These are phyloP conservation scores for Dryas iulia DNA, from an alignment of 1,140 invertebrate genomes.

Conservation along the genomic window DNA sequence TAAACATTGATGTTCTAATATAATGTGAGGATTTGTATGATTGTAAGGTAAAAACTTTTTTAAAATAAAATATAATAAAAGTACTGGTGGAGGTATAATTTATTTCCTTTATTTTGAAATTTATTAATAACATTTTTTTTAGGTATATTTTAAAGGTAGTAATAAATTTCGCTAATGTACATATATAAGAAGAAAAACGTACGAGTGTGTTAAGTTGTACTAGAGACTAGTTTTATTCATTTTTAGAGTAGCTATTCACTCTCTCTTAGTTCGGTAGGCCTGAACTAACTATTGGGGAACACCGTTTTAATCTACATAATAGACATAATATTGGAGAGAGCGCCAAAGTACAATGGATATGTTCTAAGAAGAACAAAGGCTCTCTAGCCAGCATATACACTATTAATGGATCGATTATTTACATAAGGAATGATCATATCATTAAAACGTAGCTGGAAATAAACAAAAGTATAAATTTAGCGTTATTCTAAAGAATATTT, in stretches of 20 bases:
- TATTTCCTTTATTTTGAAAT: too few relatives aligned
- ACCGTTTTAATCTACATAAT: slow-evolving; percentile 43
- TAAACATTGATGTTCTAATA: slow-evolving; percentile 34
- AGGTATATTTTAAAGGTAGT: too few relatives aligned
- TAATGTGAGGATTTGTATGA: not conserved
- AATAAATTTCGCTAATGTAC: too few relatives aligned
- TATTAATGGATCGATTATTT: not conserved
- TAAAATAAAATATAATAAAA: not conserved
- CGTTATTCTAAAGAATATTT: too few relatives aligned
- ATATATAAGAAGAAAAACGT: too few relatives aligned
- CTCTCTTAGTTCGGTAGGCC: slow-evolving; percentile 40
- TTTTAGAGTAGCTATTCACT: slow-evolving; percentile 18
- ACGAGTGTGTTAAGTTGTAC: not conserved
- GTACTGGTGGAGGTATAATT: too few relatives aligned
- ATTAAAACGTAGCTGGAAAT: not conserved
- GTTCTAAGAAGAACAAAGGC: slow-evolving; percentile 38
- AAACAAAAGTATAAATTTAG: not conserved
- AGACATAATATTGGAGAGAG: slow-evolving; percentile 12
- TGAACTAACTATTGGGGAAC: slow-evolving; percentile 36
- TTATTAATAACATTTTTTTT: too few relatives aligned
- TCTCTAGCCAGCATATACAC: slow-evolving; percentile 32
- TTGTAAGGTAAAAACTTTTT: not conserved
- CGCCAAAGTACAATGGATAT: slow-evolving; percentile 43
- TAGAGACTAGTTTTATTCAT: not conserved
- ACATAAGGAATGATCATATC: not conserved